phyloP scores from a whole-genome alignment of 2,113 vertebrate species.

The Dromaius novaehollandiae region DNA sequence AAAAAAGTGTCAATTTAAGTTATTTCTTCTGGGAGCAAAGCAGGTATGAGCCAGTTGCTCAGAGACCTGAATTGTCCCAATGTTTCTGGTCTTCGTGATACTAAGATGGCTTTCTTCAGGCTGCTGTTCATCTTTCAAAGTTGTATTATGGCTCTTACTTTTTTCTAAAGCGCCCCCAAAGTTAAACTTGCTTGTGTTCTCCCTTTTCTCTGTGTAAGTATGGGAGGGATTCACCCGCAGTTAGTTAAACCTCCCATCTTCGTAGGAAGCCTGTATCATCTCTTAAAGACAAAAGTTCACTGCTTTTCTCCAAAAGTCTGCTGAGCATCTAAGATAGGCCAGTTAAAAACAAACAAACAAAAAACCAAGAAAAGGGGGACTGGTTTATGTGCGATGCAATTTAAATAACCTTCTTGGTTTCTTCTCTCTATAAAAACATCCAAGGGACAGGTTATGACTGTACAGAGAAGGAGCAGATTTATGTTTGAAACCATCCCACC shows the following conservation, averaged over 20 bases:
- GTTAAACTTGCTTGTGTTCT: background rate
- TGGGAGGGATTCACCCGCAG: background rate
- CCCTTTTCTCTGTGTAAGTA: background rate
- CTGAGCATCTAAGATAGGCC: background rate
- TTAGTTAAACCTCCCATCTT: background rate
- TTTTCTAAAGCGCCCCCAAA: background rate
- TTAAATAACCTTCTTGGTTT: background rate
- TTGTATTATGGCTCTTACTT: rapidly evolving
- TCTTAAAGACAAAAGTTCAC: background rate
- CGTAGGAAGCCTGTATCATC: background rate
- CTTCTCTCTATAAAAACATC: background rate
- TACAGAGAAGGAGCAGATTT: background rate
- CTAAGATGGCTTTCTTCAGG: background rate
- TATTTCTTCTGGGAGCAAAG: background rate
- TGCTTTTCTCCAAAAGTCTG: background rate
- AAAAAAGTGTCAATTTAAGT: background rate
- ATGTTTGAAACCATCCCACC: background rate
- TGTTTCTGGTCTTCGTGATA: background rate
- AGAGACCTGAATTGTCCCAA: background rate
- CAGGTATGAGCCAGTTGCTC: background rate
- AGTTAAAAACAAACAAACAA: background rate
- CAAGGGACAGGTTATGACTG: background rate
- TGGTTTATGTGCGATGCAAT: background rate
- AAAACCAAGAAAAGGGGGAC: no score
- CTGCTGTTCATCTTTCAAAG: background rate